Conservation (phyloP, 1,140 invertebrate genomes). For the Aphelenchoides fujianensis region DNA sequence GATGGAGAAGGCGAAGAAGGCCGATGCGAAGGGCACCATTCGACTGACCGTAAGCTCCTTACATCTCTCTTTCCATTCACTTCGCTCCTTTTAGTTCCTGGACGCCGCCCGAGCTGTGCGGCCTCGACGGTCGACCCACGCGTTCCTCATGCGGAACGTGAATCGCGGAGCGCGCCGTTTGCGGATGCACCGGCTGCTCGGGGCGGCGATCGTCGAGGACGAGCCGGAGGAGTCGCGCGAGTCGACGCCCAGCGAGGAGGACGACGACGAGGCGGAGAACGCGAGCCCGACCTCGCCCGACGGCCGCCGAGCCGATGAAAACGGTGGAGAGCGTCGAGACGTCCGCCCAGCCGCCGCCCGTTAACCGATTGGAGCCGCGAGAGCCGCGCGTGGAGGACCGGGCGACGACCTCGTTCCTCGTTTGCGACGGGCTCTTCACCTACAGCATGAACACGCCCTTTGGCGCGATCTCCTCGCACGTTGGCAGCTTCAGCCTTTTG, state of each 20-base stretch:
- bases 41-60: not conserved
- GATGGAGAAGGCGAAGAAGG: not conserved
- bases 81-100: not conserved
- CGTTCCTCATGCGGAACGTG: slow-evolving; percentile 6
- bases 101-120: slow-evolving; percentile 9
- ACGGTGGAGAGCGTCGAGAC: too few relatives aligned
- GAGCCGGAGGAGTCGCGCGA: slow-evolving; percentile 15
- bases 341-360: not conserved
- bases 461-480: slow-evolving; percentile 5
- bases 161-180: not conserved
- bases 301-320: too few relatives aligned
- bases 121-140: not conserved
- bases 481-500: too few relatives aligned
- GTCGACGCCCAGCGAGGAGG: slow-evolving; percentile 32
- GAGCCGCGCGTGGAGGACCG: not conserved
- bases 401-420: slow-evolving; percentile 9
- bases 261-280: slow-evolving; percentile 32
- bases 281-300: too few relatives aligned
- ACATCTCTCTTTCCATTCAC: not conserved
- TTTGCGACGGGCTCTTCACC: not conserved
- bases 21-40: not conserved
- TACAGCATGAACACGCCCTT: slow-evolving; percentile 1
- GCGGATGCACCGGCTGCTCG: not conserved
- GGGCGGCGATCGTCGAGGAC: slow-evolving; percentile 3
- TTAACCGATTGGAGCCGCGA: not conserved